phyloP scores from a whole-genome alignment of 2,113 vertebrate species.

The Typhlomys cinereus region DNA sequence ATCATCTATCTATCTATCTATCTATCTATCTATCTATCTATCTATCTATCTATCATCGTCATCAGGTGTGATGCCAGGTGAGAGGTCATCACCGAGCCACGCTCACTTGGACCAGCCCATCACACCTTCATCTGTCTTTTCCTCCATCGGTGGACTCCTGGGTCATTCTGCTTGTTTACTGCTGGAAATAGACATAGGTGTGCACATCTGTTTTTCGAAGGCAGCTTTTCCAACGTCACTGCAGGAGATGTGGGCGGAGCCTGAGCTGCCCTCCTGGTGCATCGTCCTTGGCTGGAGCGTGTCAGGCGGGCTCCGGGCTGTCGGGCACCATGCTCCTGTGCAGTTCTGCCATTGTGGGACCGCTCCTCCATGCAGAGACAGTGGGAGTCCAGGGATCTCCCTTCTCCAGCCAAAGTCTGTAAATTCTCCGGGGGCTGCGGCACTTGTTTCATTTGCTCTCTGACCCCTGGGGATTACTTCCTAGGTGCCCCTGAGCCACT shows the following conservation, averaged over 20 bases:
- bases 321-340: not conserved
- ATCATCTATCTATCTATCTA: too few relatives aligned
- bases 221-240: too few relatives aligned
- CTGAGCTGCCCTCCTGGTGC: too few relatives aligned
- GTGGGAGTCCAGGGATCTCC: accelerated
- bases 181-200: accelerated
- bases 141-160: accelerated
- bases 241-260: accelerated
- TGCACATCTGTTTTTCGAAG: accelerated
- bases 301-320: not conserved
- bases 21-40: too few relatives aligned
- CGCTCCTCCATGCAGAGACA: too few relatives aligned
- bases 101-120: not conserved
- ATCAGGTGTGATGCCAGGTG: too few relatives aligned
- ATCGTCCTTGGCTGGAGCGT: accelerated
- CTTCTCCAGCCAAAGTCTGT: accelerated
- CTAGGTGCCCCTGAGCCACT: not conserved
- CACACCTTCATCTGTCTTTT: not conserved
- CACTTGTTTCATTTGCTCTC: not conserved
- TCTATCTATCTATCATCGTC: too few relatives aligned
- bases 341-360: not conserved
- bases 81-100: not conserved
- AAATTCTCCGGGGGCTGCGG: accelerated
- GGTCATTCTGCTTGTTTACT: not conserved
- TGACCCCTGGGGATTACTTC: too few relatives aligned